These are phyloP conservation scores for Suricata suricatta DNA, from an alignment of 2,113 vertebrate species.

Conservation along the genomic window DNA sequence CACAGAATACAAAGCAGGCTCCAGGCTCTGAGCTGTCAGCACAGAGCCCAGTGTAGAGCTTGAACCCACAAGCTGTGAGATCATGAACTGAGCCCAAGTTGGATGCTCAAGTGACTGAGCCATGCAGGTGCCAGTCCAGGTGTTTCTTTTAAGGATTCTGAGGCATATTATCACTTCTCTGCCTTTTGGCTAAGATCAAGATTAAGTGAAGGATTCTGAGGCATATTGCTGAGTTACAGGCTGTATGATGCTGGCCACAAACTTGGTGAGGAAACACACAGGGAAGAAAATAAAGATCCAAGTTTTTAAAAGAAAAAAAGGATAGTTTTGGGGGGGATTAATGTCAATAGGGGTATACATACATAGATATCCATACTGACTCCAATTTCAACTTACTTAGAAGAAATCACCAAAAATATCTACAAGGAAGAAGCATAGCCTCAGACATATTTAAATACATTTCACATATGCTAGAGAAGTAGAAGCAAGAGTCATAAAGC, in stretches of 20 bases:
- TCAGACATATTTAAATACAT: not conserved
- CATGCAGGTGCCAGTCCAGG: not conserved
- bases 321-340: not conserved
- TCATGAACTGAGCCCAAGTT: too few species aligned
- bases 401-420: constrained; percentile 8
- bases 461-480: not conserved
- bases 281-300: not conserved
- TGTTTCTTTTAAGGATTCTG: not conserved
- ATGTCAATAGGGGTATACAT: not conserved
- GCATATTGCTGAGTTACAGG: not conserved
- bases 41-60: too few species aligned
- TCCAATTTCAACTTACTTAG: not conserved
- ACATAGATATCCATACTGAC: not conserved
- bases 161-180: not conserved
- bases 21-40: too few species aligned
- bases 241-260: not conserved
- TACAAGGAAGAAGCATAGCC: not conserved
- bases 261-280: not conserved
- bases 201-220: not conserved
- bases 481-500: not conserved
- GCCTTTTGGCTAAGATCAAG: too few species aligned
- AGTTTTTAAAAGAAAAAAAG: not conserved
- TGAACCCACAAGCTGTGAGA: too few species aligned
- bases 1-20: too few species aligned
- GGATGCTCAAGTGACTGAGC: too few species aligned